Conservation (phyloP, 53 echinoderm and acorn worm species). For the Arbacia lixula region DNA sequence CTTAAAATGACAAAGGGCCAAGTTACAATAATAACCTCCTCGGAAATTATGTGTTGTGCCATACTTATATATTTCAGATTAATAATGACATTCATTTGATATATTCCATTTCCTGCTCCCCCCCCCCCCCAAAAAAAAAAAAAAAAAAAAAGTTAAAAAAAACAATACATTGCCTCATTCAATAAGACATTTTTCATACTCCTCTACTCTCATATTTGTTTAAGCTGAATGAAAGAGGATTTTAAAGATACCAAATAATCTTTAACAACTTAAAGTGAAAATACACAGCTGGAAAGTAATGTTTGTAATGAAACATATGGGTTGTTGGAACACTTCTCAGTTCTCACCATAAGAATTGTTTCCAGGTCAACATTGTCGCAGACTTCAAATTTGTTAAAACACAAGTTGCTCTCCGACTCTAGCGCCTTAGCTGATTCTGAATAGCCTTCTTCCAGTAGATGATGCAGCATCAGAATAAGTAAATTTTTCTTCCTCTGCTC, state of each 20-base stretch:
- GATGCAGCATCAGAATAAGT: constrained; percentile 85
- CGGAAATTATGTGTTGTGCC: too few species aligned
- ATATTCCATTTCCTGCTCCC: too few species aligned
- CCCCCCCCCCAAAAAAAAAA: too few species aligned
- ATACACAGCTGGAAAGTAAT: not conserved
- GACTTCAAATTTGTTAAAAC: constrained; percentile 94
- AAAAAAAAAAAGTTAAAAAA: too few species aligned
- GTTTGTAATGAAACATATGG: not conserved
- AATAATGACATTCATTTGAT: too few species aligned
- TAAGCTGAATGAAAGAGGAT: not conserved
- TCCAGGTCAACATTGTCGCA: constrained; percentile 97
- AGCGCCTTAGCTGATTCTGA: constrained; percentile 91
- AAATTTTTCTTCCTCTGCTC: constrained; percentile 93
- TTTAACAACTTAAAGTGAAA: not conserved
- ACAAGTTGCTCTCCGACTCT: constrained; percentile 86
- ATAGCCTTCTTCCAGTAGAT: constrained; percentile 92
- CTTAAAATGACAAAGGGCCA: too few species aligned
- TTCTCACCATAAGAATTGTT: constrained; percentile 92
- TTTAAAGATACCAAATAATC: not conserved
- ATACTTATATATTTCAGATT: too few species aligned
- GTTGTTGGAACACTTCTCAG: not conserved
- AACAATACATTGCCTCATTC: too few species aligned
- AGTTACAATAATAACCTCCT: too few species aligned
- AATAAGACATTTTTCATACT: too few species aligned
- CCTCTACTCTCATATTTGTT: too few species aligned